A percentile compares a stretch with the other conserved stretches of the same genome.
Evolutionary conservation across 2,888 invertebrate genomes (phyloP).

Genomic region (Shargacucullia verbasci): DNA sequence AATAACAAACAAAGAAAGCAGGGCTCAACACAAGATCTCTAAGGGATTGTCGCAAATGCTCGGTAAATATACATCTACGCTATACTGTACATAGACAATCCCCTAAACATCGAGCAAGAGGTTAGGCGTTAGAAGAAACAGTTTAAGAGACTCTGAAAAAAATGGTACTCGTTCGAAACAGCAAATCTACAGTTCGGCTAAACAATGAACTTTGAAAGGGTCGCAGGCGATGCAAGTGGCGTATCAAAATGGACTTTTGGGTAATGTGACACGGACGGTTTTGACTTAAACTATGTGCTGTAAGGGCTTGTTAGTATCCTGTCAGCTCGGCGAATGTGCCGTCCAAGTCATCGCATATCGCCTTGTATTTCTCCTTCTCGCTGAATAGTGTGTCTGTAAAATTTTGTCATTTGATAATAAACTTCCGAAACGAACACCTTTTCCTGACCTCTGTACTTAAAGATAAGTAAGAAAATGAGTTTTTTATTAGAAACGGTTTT

Average conservation of each 20-base stretch:
- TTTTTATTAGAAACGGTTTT: slow-evolving; percentile 65
- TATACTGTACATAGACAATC: slow-evolving; percentile 61
- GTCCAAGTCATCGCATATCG: slow-evolving; percentile 99
- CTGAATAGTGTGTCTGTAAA: slow-evolving; percentile 95
- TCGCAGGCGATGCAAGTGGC: slow-evolving; percentile 45
- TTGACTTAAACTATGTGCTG: slow-evolving; percentile 80
- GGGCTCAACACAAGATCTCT: slow-evolving; percentile 67
- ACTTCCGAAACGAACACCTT: slow-evolving; percentile 57
- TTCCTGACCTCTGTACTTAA: slow-evolving; percentile 32
- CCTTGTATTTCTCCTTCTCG: slow-evolving; percentile 98
- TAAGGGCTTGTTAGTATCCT: slow-evolving; percentile 94
- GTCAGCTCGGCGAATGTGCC: slow-evolving; percentile 98
- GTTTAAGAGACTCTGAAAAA: slow-evolving; percentile 45
- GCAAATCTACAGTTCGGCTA: slow-evolving; percentile 48
- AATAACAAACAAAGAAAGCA: slow-evolving; percentile 85
- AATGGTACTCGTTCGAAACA: slow-evolving; percentile 44
- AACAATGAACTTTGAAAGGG: slow-evolving; percentile 41
- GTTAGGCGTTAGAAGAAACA: slow-evolving; percentile 70
- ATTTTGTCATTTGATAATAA: slow-evolving; percentile 80
- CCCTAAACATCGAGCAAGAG: slow-evolving; percentile 65
- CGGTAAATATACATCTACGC: slow-evolving; percentile 45
- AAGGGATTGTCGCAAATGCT: slow-evolving; percentile 67
- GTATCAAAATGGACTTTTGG: slow-evolving; percentile 68
- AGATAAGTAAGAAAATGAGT: slow-evolving; percentile 49
- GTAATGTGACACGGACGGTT: slow-evolving; percentile 70